Percentiles rank a stretch among this genome's conserved stretches.
Conservation (phyloP, 2,797 vertebrate genomes). For the Myotis myotis region DNA sequence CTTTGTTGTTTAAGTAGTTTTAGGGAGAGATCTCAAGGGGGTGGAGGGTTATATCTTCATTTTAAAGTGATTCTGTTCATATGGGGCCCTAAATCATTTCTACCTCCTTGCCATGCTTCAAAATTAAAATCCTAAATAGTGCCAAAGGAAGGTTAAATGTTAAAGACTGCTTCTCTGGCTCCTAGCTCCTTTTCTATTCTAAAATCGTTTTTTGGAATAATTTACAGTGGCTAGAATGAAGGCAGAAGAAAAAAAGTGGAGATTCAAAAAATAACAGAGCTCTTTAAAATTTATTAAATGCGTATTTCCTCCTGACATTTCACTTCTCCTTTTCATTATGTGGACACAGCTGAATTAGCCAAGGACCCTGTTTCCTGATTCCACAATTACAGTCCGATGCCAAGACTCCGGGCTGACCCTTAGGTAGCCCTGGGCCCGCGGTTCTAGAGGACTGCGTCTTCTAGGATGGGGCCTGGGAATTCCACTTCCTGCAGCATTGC, state of each 20-base stretch:
- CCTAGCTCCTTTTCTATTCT: background rate
- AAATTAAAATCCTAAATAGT: constrained; percentile 28
- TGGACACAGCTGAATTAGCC: constrained; percentile 2
- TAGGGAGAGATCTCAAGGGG: background rate
- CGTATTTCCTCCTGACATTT: constrained; percentile 36
- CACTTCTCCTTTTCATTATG: constrained; percentile 50
- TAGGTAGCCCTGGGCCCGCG: background rate
- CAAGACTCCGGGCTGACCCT: background rate
- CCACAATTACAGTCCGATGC: background rate
- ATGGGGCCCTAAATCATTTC: background rate
- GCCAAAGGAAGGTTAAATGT: background rate
- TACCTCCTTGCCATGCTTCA: background rate
- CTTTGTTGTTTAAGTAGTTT: background rate
- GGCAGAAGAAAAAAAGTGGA: background rate
- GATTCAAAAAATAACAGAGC: background rate
- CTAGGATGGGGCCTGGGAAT: background rate
- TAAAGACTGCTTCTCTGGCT: background rate
- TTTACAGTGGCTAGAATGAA: constrained; percentile 27
- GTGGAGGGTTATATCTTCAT: background rate
- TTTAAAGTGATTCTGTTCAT: background rate
- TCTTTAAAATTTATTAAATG: constrained; percentile 18
- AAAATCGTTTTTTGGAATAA: background rate
- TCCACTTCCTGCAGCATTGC: background rate
- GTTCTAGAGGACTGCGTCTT: background rate
- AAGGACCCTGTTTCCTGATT: background rate